Evolutionary conservation across 92 coral and sea anemone species (phyloP), one percentile per base, ranked within the genome.

Genomic region (Epizoanthus stellaris): DNA sequence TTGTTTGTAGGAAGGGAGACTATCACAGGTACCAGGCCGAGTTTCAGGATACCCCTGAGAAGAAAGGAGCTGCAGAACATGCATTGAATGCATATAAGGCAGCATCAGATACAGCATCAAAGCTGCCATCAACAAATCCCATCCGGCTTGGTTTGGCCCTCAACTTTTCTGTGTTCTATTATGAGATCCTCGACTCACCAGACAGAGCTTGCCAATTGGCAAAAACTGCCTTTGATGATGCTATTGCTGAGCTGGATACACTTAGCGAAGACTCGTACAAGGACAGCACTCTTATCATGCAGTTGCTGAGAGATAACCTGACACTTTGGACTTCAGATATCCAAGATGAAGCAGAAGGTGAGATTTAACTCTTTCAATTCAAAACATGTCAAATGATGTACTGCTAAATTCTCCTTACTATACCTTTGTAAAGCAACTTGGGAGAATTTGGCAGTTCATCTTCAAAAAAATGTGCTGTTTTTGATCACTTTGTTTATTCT

Each of bases 1-100:
- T 85, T 80, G 67, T 81, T 88, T 87, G 45, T 83, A 95, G 98
- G 98, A 93, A 93, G 82, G 98, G 98, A 23, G 98, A 95, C 90
- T 93, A 93, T 77, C 47, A 60, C 58, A 82, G 96, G 25, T 93
- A 93, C 73, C 67, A 70, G 83, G 96, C 96, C 16, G 96, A 93
- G 86, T 93, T 91, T 80, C 85, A 80, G 9, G 6, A 21, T 19
- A 88, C 79, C 0, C 4, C 47, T 6, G 87, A 93, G 0, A 82
- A 85, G 70, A 80, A 73, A 69, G 61, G 53, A 3, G 90, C 87
- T 2, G 94, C 96, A 36, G 89, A 91, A 60, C 40, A 57, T 0
- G 85, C 96, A 2, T 47, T 87, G 5, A 16, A 38, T 21, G 94
- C 94, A 49, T 93, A 93, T 88, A 91, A 93, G 70, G 76, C 54